Evolutionary conservation across 1,140 invertebrate species (phyloP).

Genomic region (Drosophila ogumai): DNA sequence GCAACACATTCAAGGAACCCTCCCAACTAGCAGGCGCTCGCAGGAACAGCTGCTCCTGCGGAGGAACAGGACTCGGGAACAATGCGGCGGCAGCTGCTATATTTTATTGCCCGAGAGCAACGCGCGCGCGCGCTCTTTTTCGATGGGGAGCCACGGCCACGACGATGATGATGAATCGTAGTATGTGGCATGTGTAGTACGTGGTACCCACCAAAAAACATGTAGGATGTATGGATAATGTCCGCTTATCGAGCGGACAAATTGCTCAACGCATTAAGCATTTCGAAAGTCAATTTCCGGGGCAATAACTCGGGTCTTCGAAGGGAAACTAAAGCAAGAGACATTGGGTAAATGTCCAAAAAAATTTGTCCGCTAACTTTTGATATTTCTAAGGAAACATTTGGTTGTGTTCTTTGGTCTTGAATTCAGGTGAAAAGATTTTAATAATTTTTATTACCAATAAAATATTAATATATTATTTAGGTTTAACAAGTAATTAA

Average conservation of each 20-base stretch:
- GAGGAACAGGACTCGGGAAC: slow-evolving; percentile 59
- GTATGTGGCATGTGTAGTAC: slow-evolving; percentile 22
- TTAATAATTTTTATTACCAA: too few species aligned
- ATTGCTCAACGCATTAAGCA: slow-evolving; percentile 57
- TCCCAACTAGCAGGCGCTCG: slow-evolving; percentile 8
- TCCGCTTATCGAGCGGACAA: slow-evolving; percentile 67
- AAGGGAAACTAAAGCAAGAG: slow-evolving; percentile 13
- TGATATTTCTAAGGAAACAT: slow-evolving; percentile 6
- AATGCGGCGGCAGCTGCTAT: slow-evolving; percentile 64
- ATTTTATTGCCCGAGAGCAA: slow-evolving; percentile 57
- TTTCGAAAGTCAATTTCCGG: slow-evolving; percentile 59
- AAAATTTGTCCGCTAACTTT: not conserved
- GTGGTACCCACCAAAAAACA: slow-evolving; percentile 11
- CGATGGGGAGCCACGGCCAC: slow-evolving; percentile 32
- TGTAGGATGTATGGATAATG: slow-evolving; percentile 26
- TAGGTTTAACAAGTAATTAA: not conserved
- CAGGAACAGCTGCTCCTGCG: slow-evolving; percentile 66
- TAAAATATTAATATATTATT: not conserved
- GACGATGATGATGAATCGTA: slow-evolving; percentile 15
- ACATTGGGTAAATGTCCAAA: slow-evolving; percentile 12
- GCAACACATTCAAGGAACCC: slow-evolving; percentile 16
- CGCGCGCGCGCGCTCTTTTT: slow-evolving; percentile 55
- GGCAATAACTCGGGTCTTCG: slow-evolving; percentile 8
- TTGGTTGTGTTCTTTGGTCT: too few species aligned
- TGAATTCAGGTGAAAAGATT: too few species aligned